Percentiles rank a stretch among this genome's conserved stretches.
phyloP scores from a whole-genome alignment of 2,888 invertebrate genomes.

The Lathronympha strigana region DNA sequence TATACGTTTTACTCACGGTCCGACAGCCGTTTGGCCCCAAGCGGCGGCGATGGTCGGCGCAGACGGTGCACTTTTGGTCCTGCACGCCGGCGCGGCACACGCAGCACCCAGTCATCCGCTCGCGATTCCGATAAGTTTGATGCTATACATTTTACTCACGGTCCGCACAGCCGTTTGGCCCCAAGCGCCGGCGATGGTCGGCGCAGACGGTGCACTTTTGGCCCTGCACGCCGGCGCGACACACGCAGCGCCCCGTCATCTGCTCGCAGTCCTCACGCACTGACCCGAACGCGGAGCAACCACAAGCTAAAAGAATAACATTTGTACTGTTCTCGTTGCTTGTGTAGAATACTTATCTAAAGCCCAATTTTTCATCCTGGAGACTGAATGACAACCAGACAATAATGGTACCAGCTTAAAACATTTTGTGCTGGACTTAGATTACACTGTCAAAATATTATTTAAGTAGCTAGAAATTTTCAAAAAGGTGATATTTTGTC shows the following conservation, averaged over 20 bases:
- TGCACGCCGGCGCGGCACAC: constrained; percentile 58
- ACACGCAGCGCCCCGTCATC: constrained; percentile 95
- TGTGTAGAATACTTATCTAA: too few relatives aligned
- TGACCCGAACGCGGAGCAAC: constrained; percentile 94
- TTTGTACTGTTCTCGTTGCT: background rate
- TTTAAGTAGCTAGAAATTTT: too few relatives aligned
- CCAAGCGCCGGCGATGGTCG: constrained; percentile 90
- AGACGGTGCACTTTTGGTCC: constrained; percentile 94
- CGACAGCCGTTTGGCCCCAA: constrained; percentile 88
- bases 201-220: constrained; percentile 94
- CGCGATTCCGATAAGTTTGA: too few relatives aligned
- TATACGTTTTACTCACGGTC: constrained; percentile 69
- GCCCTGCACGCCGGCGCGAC: constrained; percentile 92
- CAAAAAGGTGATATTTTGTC: too few relatives aligned
- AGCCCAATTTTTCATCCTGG: too few relatives aligned
- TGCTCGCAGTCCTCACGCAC: constrained; percentile 96
- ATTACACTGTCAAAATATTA: too few relatives aligned
- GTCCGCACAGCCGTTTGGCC: constrained; percentile 86
- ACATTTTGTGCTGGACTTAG: too few relatives aligned
- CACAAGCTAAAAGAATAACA: constrained; percentile 87
- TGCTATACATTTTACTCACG: constrained; percentile 62
- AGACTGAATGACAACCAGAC: too few relatives aligned
- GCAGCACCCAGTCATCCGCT: constrained; percentile 92
- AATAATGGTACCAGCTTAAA: too few relatives aligned
- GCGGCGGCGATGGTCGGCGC: constrained; percentile 90